Base-by-base conservation (phyloP, 1,140 invertebrate genomes). In the Magallana gigas region DNA sequence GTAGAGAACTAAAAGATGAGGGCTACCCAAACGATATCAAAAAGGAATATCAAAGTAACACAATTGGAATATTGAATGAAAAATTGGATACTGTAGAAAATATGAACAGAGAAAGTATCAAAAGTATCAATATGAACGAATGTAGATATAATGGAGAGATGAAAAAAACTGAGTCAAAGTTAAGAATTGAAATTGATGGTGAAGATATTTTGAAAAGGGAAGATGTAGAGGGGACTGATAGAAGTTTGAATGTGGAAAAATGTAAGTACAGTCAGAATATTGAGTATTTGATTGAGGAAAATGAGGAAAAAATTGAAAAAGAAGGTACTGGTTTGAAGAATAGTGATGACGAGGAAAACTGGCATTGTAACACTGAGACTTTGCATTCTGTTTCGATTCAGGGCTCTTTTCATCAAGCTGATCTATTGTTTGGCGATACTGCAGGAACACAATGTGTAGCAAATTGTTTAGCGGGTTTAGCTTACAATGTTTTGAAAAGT, bases 361-460 rank as follows among this genome's bases (percentile, higher is more conserved):
- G 3, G 71, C 23, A 80, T 29, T 8, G 29, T 82, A 36, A 57
- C 23, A 62, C 8, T 29, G 16, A 2, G 0, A 36, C 36, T 36
- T 36, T 36, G 36, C 14, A 59, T 23, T 36, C 18, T 9, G 9
- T 62, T n/a, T 85, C 64, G 18, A 23, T 71, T 71, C 64, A 71
- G 18, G 80, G 80, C 16, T 57, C 48, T 56, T 82, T 82, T 82
- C 48, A 82, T 18, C 80, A 82, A 48, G 80, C 1, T 82, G 14
- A 82, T 57, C 5, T 8, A 7, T n/a, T 57, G 36, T 57, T 57
- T 11, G 5, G 36, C 9, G 48, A 82, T 8, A 82, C 48, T 56
- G 80, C 48, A 16, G 48, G 80, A 1, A 57, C 36, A 16, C 80
- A 82, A 9, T 82, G 48, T 57, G 80, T 82, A 16, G 57, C 57